Conservation (phyloP, 2,797 vertebrate species). For the Hybognathus amarus region DNA sequence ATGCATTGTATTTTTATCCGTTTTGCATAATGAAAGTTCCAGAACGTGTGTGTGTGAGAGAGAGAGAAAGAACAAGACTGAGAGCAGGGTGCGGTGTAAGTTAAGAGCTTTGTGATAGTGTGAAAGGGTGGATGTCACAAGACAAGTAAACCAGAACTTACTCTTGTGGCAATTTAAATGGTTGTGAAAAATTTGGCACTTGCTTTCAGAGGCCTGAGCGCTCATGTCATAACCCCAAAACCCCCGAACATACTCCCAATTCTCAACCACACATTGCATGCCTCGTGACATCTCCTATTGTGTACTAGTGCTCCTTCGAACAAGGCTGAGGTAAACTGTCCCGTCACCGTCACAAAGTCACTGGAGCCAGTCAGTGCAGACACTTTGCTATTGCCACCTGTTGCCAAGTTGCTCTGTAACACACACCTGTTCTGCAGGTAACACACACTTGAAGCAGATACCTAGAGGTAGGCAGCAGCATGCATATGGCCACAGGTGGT, state of each 20-base stretch:
- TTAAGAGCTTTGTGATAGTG: slow-evolving; percentile 73
- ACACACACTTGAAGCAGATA: slow-evolving; percentile 53
- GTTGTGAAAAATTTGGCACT: slow-evolving; percentile 45
- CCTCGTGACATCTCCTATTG: slow-evolving; percentile 80
- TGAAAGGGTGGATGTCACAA: slow-evolving; percentile 70
- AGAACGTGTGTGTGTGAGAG: slow-evolving; percentile 61
- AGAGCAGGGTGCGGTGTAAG: slow-evolving; percentile 54
- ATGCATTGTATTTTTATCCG: slow-evolving; percentile 78
- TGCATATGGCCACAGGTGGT: slow-evolving; percentile 48
- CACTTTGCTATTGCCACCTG: slow-evolving; percentile 72
- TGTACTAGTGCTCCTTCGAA: slow-evolving; percentile 72
- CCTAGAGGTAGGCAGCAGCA: slow-evolving; percentile 44
- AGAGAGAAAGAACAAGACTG: slow-evolving; percentile 39
- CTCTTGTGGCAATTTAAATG: slow-evolving; percentile 59
- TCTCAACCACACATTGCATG: slow-evolving; percentile 78
- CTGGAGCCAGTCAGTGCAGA: slow-evolving; percentile 81
- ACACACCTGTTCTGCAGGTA: slow-evolving; percentile 71
- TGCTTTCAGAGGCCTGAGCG: slow-evolving; percentile 68
- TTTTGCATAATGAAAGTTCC: slow-evolving; percentile 80
- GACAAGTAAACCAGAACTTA: slow-evolving; percentile 72
- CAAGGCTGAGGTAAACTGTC: slow-evolving; percentile 70
- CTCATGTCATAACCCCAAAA: slow-evolving; percentile 73
- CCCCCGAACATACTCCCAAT: slow-evolving; percentile 65
- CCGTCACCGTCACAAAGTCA: slow-evolving; percentile 70
- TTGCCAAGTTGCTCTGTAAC: slow-evolving; percentile 79